phyloP scores from a whole-genome alignment of 2,888 invertebrate species.

The Dynastes hyllus region DNA sequence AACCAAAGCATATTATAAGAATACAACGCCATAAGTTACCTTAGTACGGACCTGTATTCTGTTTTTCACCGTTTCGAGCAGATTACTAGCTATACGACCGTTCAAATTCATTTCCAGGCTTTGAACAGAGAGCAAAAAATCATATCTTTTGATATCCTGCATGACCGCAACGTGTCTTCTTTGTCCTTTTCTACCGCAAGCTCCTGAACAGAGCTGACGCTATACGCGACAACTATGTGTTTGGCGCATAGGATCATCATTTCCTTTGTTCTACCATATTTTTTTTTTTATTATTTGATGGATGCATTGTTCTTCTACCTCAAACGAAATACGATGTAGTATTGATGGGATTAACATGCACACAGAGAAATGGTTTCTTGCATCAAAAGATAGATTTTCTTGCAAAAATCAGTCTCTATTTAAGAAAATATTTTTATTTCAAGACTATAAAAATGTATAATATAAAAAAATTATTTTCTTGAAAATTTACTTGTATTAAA shows the following conservation, averaged over 20 bases:
- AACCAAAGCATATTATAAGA: too few species aligned
- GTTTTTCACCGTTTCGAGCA: neutral
- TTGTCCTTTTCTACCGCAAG: neutral
- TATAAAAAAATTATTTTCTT: too few species aligned
- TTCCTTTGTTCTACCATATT: neutral
- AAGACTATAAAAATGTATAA: too few species aligned
- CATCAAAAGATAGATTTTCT: too few species aligned
- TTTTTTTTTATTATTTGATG: neutral
- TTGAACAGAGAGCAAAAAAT: conserved; percentile 17
- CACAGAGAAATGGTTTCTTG: too few species aligned
- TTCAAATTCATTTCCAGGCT: conserved; percentile 2
- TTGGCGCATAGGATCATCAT: neutral
- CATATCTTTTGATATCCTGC: conserved; percentile 2
- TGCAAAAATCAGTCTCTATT: too few species aligned
- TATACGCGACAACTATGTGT: neutral
- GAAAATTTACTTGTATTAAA: too few species aligned
- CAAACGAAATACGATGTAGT: too few species aligned
- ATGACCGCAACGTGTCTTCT: neutral
- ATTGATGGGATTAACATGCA: too few species aligned
- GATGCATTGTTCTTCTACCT: neutral
- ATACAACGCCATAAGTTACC: too few species aligned
- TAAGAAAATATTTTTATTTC: too few species aligned
- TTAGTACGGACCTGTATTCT: neutral
- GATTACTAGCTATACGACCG: neutral
- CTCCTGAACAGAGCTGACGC: neutral